Evolutionary conservation across 1,140 invertebrate genomes (phyloP).

Genomic region (Helicoverpa armigera): DNA sequence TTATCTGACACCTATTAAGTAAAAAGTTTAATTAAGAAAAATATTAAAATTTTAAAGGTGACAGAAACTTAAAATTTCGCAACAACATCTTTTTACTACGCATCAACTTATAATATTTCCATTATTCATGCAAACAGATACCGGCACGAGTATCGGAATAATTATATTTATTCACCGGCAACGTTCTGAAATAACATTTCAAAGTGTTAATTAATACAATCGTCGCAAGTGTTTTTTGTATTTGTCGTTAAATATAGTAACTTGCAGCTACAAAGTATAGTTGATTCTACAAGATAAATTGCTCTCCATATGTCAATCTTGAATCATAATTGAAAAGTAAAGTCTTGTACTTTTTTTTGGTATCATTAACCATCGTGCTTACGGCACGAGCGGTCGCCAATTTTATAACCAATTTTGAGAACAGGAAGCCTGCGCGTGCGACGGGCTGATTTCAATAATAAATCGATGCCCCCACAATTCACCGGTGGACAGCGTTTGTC

Average conservation of each 20-base stretch:
- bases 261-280: slow-evolving; percentile 16
- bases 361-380: slow-evolving; percentile 74
- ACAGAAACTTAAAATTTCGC: slow-evolving; percentile 8
- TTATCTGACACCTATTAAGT: background rate
- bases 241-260: slow-evolving; percentile 10
- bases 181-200: slow-evolving; percentile 37
- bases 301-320: slow-evolving; percentile 65
- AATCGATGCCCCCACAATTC: slow-evolving; percentile 76
- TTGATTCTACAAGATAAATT: slow-evolving; percentile 57
- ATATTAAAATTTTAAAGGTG: slow-evolving; percentile 5
- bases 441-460: slow-evolving; percentile 84
- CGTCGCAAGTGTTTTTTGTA: background rate
- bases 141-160: slow-evolving; percentile 19
- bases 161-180: slow-evolving; percentile 33
- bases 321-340: slow-evolving; percentile 82
- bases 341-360: slow-evolving; percentile 71
- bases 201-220: slow-evolving; percentile 40
- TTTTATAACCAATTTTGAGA: slow-evolving; percentile 82
- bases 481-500: slow-evolving; percentile 65
- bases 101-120: slow-evolving; percentile 21
- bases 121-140: slow-evolving; percentile 30
- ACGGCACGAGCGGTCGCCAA: slow-evolving; percentile 81
- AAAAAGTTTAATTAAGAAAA: background rate
- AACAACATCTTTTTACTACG: slow-evolving; percentile 16
- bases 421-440: slow-evolving; percentile 78